Percentiles rank a stretch among this genome's conserved stretches.
These are phyloP conservation scores for Daubentonia madagascariensis DNA, from an alignment of 2,113 vertebrate genomes.

Conservation along the genomic window DNA sequence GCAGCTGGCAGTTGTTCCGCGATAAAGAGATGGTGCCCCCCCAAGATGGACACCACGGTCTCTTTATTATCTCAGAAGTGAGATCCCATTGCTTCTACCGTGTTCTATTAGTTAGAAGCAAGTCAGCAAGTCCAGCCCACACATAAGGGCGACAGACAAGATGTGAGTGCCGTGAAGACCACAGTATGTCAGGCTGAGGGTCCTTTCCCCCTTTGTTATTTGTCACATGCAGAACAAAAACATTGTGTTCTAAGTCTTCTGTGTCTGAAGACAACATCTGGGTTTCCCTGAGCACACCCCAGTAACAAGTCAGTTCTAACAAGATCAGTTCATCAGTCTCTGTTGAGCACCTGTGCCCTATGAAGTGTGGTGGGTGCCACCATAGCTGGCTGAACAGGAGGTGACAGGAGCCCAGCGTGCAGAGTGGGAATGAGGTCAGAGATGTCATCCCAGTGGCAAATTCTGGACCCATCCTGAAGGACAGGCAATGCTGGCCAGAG, in stretches of 20 bases:
- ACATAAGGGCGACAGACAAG: background rate
- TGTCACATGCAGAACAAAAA: background rate
- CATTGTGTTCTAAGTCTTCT: background rate
- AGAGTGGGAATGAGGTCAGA: background rate
- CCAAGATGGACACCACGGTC: background rate
- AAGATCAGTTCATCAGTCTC: background rate
- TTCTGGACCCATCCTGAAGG: background rate
- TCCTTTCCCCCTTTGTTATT: background rate
- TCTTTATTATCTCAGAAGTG: background rate
- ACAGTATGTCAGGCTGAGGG: fast-evolving
- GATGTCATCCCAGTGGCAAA: background rate
- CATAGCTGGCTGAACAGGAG: background rate
- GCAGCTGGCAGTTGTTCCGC: background rate
- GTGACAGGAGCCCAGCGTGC: background rate
- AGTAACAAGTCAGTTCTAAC: background rate
- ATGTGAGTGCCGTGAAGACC: background rate
- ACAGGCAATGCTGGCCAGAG: background rate
- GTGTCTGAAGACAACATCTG: background rate
- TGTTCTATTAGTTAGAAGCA: background rate
- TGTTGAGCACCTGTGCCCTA: background rate
- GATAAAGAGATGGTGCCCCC: background rate
- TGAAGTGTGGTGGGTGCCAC: background rate
- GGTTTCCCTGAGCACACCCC: background rate
- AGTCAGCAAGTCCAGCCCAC: background rate
- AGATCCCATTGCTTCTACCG: background rate